These are phyloP conservation scores for Martes martes DNA, from an alignment of 2,113 vertebrate genomes.

Conservation along the genomic window DNA sequence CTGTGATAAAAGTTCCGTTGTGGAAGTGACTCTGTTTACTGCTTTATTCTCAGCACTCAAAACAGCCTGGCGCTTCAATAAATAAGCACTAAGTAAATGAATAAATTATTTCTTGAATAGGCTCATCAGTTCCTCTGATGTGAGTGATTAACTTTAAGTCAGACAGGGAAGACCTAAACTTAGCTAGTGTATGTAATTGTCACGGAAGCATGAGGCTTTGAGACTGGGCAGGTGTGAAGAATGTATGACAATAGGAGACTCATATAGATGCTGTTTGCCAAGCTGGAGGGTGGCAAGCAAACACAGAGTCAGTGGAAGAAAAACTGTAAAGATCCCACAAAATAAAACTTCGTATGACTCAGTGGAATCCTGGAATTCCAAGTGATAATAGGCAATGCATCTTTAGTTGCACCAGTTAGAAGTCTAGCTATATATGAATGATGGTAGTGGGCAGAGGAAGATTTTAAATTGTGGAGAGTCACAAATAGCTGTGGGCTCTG, in stretches of 20 bases:
- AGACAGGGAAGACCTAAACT: background rate
- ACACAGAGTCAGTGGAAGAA: background rate
- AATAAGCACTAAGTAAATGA: background rate
- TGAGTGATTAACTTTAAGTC: conserved; percentile 10
- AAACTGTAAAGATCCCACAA: background rate
- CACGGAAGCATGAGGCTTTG: background rate
- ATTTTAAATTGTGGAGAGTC: background rate
- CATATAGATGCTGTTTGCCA: background rate
- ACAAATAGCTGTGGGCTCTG: background rate
- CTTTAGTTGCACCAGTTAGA: background rate
- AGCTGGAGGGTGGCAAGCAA: background rate
- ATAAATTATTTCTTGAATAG: background rate
- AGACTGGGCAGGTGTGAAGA: background rate
- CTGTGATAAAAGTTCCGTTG: background rate
- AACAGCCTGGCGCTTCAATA: background rate
- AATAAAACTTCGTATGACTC: background rate
- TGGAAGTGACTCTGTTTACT: background rate
- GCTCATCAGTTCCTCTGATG: background rate
- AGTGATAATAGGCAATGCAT: background rate
- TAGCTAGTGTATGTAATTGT: background rate
- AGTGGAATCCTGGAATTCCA: background rate
- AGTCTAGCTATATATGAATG: background rate
- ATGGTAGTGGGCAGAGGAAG: background rate
- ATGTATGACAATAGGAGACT: too few relatives aligned
- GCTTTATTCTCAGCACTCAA: background rate